Conservation (phyloP, 30 jellyfish, hydroid and myxozoan genomes). For the Cassiopea xamachana region DNA sequence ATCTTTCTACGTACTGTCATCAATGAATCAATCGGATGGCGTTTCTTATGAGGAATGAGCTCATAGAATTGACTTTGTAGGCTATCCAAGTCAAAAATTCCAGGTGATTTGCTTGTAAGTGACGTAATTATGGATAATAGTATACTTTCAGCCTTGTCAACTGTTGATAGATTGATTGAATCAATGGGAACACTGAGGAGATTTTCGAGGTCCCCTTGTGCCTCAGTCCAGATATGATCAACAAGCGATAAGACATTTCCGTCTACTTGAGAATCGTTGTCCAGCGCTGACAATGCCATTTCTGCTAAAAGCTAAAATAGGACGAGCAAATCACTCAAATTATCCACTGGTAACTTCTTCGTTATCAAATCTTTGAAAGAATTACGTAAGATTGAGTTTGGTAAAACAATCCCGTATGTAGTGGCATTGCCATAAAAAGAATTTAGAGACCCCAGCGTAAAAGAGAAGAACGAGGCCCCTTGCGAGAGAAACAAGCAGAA, state of each 20-base stretch:
- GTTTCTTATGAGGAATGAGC: constrained; percentile 56
- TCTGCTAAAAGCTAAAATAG: constrained; percentile 39
- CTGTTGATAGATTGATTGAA: constrained; percentile 57
- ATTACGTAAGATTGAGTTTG: no score
- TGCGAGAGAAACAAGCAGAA: no score
- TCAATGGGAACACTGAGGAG: constrained; percentile 66
- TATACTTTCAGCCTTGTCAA: constrained; percentile 87
- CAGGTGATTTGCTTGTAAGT: constrained; percentile 4
- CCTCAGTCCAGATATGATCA: constrained; percentile 80
- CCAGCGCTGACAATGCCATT: constrained; percentile 15
- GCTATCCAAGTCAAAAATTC: background rate
- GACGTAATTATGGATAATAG: constrained; percentile 56
- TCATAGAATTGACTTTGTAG: constrained; percentile 53
- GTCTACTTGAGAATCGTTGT: constrained; percentile 16
- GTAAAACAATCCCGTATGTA: no score
- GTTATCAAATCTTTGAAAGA: no score
- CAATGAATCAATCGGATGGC: constrained; percentile 15
- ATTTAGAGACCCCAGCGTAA: background rate
- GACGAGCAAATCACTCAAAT: background rate
- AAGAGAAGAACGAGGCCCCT: background rate
- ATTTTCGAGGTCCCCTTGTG: constrained; percentile 77
- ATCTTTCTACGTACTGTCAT: constrained; percentile 53
- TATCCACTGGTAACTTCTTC: background rate
- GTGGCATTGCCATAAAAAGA: no score
- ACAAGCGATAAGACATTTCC: constrained; percentile 56